Base-by-base conservation (phyloP, 1,140 invertebrate species). In the Procambarus clarkii region DNA sequence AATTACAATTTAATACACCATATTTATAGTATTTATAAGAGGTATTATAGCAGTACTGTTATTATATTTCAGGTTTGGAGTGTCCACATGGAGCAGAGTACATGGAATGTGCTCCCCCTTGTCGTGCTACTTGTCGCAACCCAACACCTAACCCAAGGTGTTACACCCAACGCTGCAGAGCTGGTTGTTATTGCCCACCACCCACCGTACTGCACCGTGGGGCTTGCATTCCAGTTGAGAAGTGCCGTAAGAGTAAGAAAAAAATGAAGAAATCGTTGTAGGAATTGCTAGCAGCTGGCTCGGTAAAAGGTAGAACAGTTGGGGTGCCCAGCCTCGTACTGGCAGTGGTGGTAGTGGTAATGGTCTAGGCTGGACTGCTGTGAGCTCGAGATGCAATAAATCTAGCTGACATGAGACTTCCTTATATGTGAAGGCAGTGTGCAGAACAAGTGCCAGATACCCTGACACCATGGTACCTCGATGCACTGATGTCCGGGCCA, bases 151-250 rank as follows among this genome's bases (percentile, higher is more conserved):
- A 92, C 78, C 92, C 89, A 21, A 79, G 86, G 50, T 91, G 91
- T 58, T 84, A 92, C 81, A 91, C 58, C n/a, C 44, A 71, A 21
- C 44, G 88, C 11, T 98, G 98, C 93, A 96, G 97, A 50, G 97
- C 98, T 94, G 98, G 98, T 8, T 98, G 98, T 94, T 98, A 97
- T 94, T 98, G 98, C 94, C 97, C 97, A 0, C 94, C 95, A 21
- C 97, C 97, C 0, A 96, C 96, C 0, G 95, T 97, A 1, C 94
- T 97, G 9, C 96, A 98, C 86, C 95, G 96, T 44, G 96, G 96
- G 24, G 95, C 95, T n/a, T 98, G 98, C 94, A 96, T 98, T 13
- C 94, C 95, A 0, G 95, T 94, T 9, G 95, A 96, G 21, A 94
- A 97, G 58, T 98, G 98, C 93, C 97, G 97, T 21, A 89, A 86